These are phyloP conservation scores for Hippocampus kuda DNA, from an alignment of 2,797 vertebrate species.

Conservation along the genomic window DNA sequence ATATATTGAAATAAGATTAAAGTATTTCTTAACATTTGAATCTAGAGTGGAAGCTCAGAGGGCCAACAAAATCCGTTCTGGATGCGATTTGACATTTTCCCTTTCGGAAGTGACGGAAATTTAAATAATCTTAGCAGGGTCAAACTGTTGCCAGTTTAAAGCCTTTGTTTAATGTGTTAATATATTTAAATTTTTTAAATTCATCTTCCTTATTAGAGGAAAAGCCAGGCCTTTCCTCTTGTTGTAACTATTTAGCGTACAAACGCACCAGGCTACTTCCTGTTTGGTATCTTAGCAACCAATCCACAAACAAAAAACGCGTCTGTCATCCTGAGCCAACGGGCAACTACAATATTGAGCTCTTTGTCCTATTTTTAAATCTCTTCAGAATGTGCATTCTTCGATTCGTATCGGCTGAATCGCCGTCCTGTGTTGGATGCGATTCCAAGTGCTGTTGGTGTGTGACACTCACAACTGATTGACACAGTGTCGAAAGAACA, in stretches of 20 bases:
- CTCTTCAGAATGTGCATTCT: too few relatives aligned
- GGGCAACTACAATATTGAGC: too few relatives aligned
- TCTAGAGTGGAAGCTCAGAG: background rate
- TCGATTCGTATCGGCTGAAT: too few relatives aligned
- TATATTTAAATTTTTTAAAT: background rate
- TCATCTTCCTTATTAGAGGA: too few relatives aligned
- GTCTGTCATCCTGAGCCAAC: too few relatives aligned
- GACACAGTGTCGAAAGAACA: slow-evolving; percentile 14
- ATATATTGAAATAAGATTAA: background rate
- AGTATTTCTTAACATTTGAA: background rate
- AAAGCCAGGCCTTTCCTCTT: too few relatives aligned
- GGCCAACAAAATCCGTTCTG: background rate
- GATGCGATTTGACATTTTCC: background rate
- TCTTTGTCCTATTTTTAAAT: background rate
- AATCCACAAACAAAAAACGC: too few relatives aligned
- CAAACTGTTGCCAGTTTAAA: background rate
- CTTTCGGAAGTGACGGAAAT: background rate
- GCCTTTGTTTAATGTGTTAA: background rate
- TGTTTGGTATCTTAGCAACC: too few relatives aligned
- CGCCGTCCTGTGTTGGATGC: too few relatives aligned
- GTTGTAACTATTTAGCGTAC: too few relatives aligned
- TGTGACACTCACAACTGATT: slow-evolving; percentile 26
- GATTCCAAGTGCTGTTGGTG: slow-evolving; percentile 2
- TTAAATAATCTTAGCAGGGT: background rate
- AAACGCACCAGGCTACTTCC: too few relatives aligned